These are phyloP conservation scores for Chrysaora quinquecirrha DNA, from an alignment of 30 jellyfish, hydroid and myxozoan species.

Conservation along the genomic window DNA sequence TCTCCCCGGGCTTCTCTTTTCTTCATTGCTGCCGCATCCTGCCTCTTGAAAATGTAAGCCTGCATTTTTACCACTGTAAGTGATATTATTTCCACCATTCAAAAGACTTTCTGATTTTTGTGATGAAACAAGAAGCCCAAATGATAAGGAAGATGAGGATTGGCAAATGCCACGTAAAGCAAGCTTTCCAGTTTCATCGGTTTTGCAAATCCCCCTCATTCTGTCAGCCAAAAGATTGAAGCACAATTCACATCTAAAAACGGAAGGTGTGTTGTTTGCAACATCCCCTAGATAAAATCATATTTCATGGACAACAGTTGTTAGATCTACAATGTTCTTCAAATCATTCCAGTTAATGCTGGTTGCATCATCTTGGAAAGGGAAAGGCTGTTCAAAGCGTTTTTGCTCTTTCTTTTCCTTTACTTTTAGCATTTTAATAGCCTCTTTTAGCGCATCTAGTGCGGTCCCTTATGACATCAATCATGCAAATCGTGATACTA, in stretches of 20 bases:
- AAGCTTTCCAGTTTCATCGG: neutral
- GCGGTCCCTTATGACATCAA: too few species aligned
- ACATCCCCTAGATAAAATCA: neutral
- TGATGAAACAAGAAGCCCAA: neutral
- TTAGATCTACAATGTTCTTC: neutral
- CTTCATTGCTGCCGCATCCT: neutral
- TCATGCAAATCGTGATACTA: too few species aligned
- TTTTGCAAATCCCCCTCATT: neutral
- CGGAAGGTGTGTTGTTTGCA: neutral
- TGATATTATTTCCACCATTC: constrained; percentile 13
- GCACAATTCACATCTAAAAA: neutral
- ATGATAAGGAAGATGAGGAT: neutral
- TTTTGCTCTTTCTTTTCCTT: too few species aligned
- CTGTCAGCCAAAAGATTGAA: neutral
- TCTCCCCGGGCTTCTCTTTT: constrained; percentile 6
- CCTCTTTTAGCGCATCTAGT: too few species aligned
- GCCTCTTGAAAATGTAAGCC: constrained; percentile 5
- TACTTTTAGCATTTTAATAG: too few species aligned
- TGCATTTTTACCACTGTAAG: constrained; percentile 16
- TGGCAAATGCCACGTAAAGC: neutral
- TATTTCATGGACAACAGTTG: neutral
- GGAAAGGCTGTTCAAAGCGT: too few species aligned
- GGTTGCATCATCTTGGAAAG: neutral
- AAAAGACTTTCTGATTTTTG: neutral
- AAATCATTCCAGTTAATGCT: neutral